Base-by-base conservation (phyloP, 64 coral and sea anemone species). In the Stichodactyla helianthus region DNA sequence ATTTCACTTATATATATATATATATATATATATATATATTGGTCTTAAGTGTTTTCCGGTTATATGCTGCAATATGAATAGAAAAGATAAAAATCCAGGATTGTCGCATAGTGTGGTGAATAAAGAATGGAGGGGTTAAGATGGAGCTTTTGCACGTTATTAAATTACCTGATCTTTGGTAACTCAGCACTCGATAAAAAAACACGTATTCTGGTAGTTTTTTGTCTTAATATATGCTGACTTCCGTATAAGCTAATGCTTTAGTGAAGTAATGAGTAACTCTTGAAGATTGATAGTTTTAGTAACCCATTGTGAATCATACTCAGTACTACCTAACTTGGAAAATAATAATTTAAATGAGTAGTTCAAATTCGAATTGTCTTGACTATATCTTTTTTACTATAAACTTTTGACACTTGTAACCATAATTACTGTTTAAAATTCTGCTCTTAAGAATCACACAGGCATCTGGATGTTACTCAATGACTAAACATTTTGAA, bases 91-190 rank as follows among this genome's bases (percentile, higher is more conserved):
- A 81, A 54, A 20, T 1, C 35, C 52, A 81, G 53, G 53, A 81
- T 5, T 81, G 78, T 81, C 78, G 31, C 12, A 81, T 20, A 52
- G 78, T 3, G 1, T 81, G 78, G 51, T 81, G 78, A 81, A 81
- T 81, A 81, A 81, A 81, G 51, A 81, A 81, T 44, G 67, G 50
- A 11, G 52, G 35, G 51, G 51, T 81, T 54, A 4, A 81, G 53
- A 81, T 11, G 78, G 50, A 81, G 31, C 35, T 81, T 54, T 19
- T 2, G 10, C 35, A 8, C 35, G 14, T 81, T 16, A 52, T 54
- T 81, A 31, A 52, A 81, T 81, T 81, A 81, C 78, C 78, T 52
- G 17, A 81, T 20, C 65, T 70, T 70, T 25, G 19, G 22, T 70
- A 44, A 44, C 35, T 44, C 35, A 44, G 35, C 35, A 44, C 20